A percentile compares a stretch with the other conserved stretches of the same genome.
These are phyloP conservation scores for Halyomorpha halys DNA, from an alignment of 1,140 invertebrate genomes.

Conservation along the genomic window DNA sequence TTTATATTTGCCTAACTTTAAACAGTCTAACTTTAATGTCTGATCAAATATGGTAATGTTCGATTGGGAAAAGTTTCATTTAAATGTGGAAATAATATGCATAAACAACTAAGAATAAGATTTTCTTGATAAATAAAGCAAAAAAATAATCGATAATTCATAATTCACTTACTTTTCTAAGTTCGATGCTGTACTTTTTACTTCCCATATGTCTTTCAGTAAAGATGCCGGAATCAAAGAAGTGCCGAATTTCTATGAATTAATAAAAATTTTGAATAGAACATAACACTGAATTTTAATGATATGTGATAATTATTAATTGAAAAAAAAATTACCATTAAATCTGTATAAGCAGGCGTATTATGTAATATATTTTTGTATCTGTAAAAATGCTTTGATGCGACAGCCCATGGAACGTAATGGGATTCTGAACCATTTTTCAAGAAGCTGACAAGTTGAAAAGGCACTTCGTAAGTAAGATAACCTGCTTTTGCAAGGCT, in stretches of 20 bases:
- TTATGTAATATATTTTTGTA: conserved; percentile 10
- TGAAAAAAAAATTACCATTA: not conserved
- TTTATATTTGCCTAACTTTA: no score
- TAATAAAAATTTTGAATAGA: not conserved
- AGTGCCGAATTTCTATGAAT: conserved; percentile 14
- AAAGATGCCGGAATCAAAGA: not conserved
- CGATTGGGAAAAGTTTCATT: no score
- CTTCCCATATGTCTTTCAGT: conserved; percentile 10
- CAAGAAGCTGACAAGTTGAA: conserved; percentile 51
- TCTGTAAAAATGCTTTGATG: conserved; percentile 28
- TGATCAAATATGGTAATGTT: no score
- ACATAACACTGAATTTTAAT: not conserved
- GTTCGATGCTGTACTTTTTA: not conserved
- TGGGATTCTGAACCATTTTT: conserved; percentile 43
- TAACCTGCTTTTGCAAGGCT: conserved; percentile 42
- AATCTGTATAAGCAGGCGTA: not conserved
- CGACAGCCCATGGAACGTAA: conserved; percentile 47
- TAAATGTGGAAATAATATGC: no score
- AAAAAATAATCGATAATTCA: not conserved
- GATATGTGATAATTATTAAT: not conserved
- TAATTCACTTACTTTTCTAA: conserved; percentile 13
- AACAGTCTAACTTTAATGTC: no score
- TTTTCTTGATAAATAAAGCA: not conserved
- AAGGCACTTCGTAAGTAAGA: conserved; percentile 47
- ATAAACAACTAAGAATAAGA: not conserved